These are phyloP conservation scores for Loripinus fragilis DNA, from an alignment of 2,888 invertebrate genomes.

Conservation along the genomic window DNA sequence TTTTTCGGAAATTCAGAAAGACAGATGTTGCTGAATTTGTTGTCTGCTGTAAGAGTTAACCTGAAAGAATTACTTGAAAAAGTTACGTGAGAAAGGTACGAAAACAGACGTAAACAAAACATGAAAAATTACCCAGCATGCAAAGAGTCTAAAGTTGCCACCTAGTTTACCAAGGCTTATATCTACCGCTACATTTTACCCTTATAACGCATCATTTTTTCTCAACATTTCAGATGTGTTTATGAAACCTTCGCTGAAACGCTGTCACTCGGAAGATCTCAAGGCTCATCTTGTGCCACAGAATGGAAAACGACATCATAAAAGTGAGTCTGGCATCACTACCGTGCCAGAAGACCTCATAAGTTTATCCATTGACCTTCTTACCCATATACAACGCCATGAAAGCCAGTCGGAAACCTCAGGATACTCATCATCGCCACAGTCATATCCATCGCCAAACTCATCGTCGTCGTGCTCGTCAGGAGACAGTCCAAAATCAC, in stretches of 20 bases:
- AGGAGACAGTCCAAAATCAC: not conserved
- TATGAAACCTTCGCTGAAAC: slow-evolving; percentile 15
- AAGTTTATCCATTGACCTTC: slow-evolving; percentile 44
- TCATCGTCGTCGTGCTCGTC: not conserved
- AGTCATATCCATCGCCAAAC: not conserved
- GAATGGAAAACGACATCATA: slow-evolving; percentile 1
- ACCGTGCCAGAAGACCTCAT: slow-evolving; percentile 43
- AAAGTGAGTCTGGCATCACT: slow-evolving; percentile 21
- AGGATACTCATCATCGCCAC: not conserved
- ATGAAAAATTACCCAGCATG: no score
- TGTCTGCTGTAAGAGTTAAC: no score
- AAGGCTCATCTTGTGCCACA: not conserved
- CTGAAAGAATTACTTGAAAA: no score
- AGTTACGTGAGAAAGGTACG: no score
- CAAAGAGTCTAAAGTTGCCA: no score
- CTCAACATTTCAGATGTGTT: slow-evolving; percentile 24
- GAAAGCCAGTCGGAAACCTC: slow-evolving; percentile 24
- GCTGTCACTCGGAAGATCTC: slow-evolving; percentile 17
- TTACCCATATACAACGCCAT: slow-evolving; percentile 50
- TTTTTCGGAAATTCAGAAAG: no score
- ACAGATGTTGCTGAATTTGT: no score
- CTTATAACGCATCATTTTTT: no score
- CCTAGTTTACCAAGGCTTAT: no score
- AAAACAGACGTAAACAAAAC: no score
- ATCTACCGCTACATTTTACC: no score